Base-by-base conservation (phyloP, 2,797 vertebrate genomes). In the Rhyacichthys aspro region DNA sequence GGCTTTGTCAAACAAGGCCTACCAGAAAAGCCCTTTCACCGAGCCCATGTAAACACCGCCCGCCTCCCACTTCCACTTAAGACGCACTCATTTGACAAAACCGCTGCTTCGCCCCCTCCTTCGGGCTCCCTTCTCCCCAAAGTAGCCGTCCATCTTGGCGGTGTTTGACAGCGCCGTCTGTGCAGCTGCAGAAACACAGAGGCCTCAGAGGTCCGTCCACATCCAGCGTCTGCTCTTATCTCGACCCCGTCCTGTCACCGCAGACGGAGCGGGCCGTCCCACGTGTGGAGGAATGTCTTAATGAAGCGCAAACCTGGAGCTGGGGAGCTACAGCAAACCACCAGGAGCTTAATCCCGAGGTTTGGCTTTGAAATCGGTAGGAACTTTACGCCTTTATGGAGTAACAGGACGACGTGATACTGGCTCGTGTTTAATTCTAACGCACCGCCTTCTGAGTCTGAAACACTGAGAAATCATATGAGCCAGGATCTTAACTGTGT, bases 1-100 rank as follows among this genome's bases (percentile, higher is more conserved):
- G 53, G 58, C 52, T 55, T 39, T 87, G 89, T 91, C 85, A 91
- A 90, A 91, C 87, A 90, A 78, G 68, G 73, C 76, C 74, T 70
- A 63, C 75, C 73, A 85, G 82, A 85, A 83, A 87, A 82, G 74
- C 73, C 79, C 67, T 88, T 88, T 81, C 82, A 79, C 59, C n/a
- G 32, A 67, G 74, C 55, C 70, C 71, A 41, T 83, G 76, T 91
- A 91, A 90, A 91, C 88, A 90, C 77, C 37, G 18, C 65, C 72
- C 43, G 11, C 79, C 78, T 74, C 70, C 78, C 79, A 67, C 36
- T 47, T 79, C 84, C 79, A 87, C 79, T 86, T 82, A 83, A 74
- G 74, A 79, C 81, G 61, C 76, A 83, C 55, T 85, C 81, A 79
- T 82, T 85, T 81, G 72, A 86, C 83, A 82, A 79, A 59, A 10